phyloP scores from a whole-genome alignment of 2,113 vertebrate genomes.

The Peromyscus californicus region DNA sequence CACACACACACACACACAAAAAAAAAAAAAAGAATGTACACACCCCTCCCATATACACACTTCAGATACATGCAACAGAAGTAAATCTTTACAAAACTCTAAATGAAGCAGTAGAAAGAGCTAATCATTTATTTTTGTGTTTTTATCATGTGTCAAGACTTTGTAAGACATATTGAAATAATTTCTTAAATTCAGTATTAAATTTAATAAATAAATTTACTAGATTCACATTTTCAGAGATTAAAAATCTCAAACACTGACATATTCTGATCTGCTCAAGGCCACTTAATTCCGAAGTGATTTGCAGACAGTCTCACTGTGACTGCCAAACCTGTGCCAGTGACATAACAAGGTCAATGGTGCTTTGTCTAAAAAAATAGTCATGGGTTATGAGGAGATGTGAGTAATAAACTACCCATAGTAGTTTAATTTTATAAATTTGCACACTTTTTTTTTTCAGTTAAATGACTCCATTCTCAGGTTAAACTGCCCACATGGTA shows the following conservation, averaged over 20 bases:
- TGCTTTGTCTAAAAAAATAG: neutral
- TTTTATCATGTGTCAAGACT: neutral
- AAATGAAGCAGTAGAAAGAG: neutral
- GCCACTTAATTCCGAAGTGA: neutral
- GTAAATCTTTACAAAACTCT: neutral
- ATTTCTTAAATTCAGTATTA: neutral
- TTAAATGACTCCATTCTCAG: neutral
- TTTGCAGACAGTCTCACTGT: neutral
- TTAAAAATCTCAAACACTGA: neutral
- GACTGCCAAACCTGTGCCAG: neutral
- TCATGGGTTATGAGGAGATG: neutral
- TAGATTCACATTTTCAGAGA: neutral
- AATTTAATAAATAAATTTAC: no score
- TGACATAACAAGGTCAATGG: neutral
- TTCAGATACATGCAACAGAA: neutral
- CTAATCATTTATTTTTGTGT: neutral
- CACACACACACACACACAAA: no score
- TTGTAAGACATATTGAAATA: neutral
- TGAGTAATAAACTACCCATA: neutral
- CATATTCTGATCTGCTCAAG: neutral
- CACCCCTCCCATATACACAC: neutral
- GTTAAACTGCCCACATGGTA: neutral
- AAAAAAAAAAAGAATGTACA: no score
- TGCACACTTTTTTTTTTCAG: constrained; percentile 17
- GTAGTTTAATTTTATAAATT: constrained; percentile 53